Base-by-base conservation (phyloP, 1,140 invertebrate genomes). In the Metopolophium dirhodum region DNA sequence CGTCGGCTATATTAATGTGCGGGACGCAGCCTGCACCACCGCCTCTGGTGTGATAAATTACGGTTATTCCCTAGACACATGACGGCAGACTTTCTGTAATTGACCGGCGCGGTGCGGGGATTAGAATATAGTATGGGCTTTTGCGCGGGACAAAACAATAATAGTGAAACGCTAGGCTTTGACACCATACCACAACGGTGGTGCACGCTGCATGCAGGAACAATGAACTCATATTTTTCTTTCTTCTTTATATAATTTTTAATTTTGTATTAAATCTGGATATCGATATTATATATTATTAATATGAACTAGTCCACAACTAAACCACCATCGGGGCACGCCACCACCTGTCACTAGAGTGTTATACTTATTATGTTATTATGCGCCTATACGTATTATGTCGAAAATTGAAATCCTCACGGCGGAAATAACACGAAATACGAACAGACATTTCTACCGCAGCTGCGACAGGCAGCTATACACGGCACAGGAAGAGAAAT, bases 71-170 rank as follows among this genome's bases (percentile, higher is more conserved):
- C 47, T 45, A 88, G n/a, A 35, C 86, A 49, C 86, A 47, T 30
- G 47, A n/a, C 20, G 86, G 85, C 26, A 87, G 86, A n/a, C 85
- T 88, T 88, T 88, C 85, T 87, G 30, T 88, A 88, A 88, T 88
- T 35, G 86, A 88, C 45, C 86, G 47, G 18, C 8, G 30, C n/a
- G 86, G 86, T 8, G 30, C 0, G 8, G 45, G 7, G 85, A 20
- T n/a, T 7, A n/a, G n/a, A 68, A 68, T 77, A 77, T 35, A 77
- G 61, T 0, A 18, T 51, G 0, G 85, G 85, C 47, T 88, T 88
- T n/a, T 49, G 47, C 47, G n/a, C 30, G 47, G n/a, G 30, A 22
- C 18, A 2, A 88, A 49, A 88, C 51, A 51, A 35, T 49, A 49
- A 88, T 8, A 30, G 47, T n/a, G 30, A 88, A 45, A 86, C 41